These are phyloP conservation scores for Galemys pyrenaicus DNA, from an alignment of 2,113 vertebrate species.

Conservation along the genomic window DNA sequence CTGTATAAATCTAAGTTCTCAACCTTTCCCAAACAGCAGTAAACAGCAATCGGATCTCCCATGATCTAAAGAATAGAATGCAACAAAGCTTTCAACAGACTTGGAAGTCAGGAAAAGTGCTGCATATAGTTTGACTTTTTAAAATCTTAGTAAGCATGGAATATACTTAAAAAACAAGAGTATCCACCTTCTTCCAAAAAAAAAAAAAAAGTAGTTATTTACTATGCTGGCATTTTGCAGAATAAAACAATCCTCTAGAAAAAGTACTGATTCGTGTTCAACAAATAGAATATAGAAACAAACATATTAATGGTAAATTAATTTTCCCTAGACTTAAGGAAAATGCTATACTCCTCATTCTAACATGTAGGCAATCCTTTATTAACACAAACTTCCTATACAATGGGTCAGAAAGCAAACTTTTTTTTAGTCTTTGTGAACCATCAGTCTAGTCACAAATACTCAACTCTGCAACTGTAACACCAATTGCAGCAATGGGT, in stretches of 20 bases:
- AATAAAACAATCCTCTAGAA: neutral
- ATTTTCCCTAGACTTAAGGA: neutral
- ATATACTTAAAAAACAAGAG: neutral
- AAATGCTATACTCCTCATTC: neutral
- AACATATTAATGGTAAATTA: neutral
- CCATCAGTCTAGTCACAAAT: neutral
- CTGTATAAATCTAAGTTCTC: neutral
- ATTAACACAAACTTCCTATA: neutral
- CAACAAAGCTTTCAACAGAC: neutral
- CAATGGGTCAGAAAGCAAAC: neutral
- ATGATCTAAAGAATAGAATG: neutral
- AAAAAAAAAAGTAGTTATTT: neutral
- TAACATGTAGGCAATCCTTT: neutral
- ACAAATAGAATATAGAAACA: neutral
- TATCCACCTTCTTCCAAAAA: neutral
- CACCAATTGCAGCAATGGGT: neutral
- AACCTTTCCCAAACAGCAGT: neutral
- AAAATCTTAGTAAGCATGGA: neutral
- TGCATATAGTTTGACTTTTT: neutral
- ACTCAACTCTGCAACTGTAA: neutral
- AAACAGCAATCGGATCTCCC: neutral
- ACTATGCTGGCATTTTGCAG: neutral
- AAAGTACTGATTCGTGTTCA: neutral
- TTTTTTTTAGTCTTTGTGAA: neutral
- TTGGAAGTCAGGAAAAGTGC: neutral